Base-by-base conservation (phyloP, 2,888 invertebrate species). In the Lasioglossum oenotherae region DNA sequence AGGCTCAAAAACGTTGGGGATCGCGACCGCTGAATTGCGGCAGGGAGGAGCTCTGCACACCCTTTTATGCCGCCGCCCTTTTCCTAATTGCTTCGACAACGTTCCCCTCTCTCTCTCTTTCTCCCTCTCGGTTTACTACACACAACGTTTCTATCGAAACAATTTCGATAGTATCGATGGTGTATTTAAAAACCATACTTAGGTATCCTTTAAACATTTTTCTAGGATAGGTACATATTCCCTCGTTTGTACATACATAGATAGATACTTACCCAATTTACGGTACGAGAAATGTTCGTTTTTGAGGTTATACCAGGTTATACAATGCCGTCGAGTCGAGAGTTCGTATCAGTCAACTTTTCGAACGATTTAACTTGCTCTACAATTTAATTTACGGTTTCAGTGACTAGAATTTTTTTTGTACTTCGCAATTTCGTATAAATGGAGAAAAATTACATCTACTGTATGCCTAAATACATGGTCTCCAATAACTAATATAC, bases 21-120 rank as follows among this genome's bases (percentile, higher is more conserved):
- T 12, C 67, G 23, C 35, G 12, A 23, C 38, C 4, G 35, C 53
- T 49, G 49, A 14, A 74, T 38, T 60, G 31, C 80, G 67, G 89
- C 87, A 89, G 91, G 91, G 92, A 91, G 92, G 91, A 92, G 92
- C 89, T 16, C 64, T 88, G 89, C 74, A 83, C 85, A 72, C 79
- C 79, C 78, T 78, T 72, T 74, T 83, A 77, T 83, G 89, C 87
- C 87, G 87, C 88, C 92, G 91, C 89, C 92, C 89, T 90, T 92
- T 88, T 81, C 81, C 23, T 41, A 41, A n/a, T 14, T 23, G 41
- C 81, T 73, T 23, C 74, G 44, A 31, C 53, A 67, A 64, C 64
- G 31, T 64, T 31, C 27, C n/a, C n/a, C 27, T 64, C 64, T 64
- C 16, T 64, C 16, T 3, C 57, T 57, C n/a, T 57, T 6, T 64